These are phyloP conservation scores for Aplocera efformata DNA, from an alignment of 2,888 invertebrate species.

Conservation along the genomic window DNA sequence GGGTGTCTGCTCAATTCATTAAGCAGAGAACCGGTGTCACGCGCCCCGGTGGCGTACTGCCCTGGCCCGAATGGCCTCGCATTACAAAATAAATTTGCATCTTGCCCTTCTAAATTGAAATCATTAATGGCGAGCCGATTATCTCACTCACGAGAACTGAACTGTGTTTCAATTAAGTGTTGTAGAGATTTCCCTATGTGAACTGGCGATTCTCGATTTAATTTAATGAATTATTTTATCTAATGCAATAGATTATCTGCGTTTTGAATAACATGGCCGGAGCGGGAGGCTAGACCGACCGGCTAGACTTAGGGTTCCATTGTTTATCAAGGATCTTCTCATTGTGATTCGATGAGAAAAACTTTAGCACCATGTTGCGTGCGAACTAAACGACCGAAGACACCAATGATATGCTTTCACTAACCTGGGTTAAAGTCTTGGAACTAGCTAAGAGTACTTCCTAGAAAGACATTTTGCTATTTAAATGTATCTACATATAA, in stretches of 20 bases:
- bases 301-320: conserved; percentile 15
- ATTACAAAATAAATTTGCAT: conserved; percentile 68
- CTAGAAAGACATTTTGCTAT: too few species aligned
- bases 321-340: conserved; percentile 30
- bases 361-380: conserved; percentile 11
- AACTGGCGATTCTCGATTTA: conserved; percentile 60
- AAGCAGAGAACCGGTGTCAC: conserved; percentile 29
- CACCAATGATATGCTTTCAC: too few species aligned
- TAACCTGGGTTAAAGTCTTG: too few species aligned
- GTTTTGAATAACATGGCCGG: conserved; percentile 35
- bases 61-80: conserved; percentile 37
- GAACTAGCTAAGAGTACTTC: too few species aligned
- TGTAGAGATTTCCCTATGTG: conserved; percentile 71
- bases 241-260: conserved; percentile 40
- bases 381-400: not conserved
- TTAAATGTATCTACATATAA: too few species aligned
- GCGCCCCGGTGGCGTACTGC: conserved; percentile 50
- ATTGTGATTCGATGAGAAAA: conserved; percentile 28
- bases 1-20: conserved; percentile 55
- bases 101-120: conserved; percentile 72
- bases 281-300: conserved; percentile 18
- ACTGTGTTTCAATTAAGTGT: conserved; percentile 70
- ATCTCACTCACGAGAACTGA: conserved; percentile 75
- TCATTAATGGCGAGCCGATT: conserved; percentile 73
- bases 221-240: conserved; percentile 69